phyloP scores from a whole-genome alignment of 2,797 vertebrate genomes.

The Delichon dasypus region DNA sequence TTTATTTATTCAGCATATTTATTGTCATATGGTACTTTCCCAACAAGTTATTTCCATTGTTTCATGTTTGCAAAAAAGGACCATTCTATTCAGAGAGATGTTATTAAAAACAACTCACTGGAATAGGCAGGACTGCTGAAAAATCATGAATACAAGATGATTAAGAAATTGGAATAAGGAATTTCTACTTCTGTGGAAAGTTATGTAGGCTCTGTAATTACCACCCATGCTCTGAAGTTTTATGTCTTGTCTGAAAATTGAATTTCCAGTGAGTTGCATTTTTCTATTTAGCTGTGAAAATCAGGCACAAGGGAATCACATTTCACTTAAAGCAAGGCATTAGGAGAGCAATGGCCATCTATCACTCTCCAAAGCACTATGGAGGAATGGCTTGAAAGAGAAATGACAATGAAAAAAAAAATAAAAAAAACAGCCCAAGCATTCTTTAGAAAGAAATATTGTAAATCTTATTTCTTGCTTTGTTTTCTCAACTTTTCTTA shows the following conservation, averaged over 20 bases:
- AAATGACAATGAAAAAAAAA: background rate
- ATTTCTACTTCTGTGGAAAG: background rate
- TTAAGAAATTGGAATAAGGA: background rate
- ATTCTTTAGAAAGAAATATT: background rate
- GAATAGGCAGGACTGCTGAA: background rate
- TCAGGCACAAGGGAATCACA: slow-evolving; percentile 16
- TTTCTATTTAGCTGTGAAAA: slow-evolving; percentile 37
- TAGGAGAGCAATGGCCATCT: background rate
- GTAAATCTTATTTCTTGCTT: background rate
- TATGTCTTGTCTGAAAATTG: slow-evolving; percentile 18
- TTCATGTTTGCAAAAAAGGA: background rate
- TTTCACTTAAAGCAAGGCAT: slow-evolving; percentile 7
- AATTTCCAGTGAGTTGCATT: slow-evolving; percentile 23
- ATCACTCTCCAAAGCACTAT: background rate
- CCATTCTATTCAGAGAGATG: background rate
- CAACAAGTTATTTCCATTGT: background rate
- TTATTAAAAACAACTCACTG: background rate
- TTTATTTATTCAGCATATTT: background rate
- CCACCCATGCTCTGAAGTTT: background rate
- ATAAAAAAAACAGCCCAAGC: background rate
- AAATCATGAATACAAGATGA: background rate
- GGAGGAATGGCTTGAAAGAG: background rate
- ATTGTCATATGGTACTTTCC: background rate
- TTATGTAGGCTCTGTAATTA: background rate
- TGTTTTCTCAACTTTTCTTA: background rate